Conservation (phyloP, 2,113 vertebrate species). For the Elephantulus edwardii region DNA sequence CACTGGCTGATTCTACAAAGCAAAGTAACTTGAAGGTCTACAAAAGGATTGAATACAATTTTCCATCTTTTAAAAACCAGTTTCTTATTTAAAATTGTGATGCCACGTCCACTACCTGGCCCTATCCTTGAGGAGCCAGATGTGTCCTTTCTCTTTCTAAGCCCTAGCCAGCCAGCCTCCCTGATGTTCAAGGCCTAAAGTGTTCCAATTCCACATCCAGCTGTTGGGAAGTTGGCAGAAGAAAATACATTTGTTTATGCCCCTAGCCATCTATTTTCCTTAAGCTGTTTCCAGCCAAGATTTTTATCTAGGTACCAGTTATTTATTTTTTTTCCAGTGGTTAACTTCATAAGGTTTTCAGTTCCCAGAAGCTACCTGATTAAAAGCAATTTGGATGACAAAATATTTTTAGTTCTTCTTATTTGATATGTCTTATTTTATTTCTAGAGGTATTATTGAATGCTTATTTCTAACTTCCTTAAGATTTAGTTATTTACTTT, state of each 20-base stretch:
- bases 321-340: slow-evolving; percentile 42
- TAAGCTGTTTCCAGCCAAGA: slow-evolving; percentile 61
- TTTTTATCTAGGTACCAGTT: slow-evolving; percentile 54
- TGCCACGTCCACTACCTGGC: neutral
- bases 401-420: slow-evolving; percentile 15
- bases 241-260: slow-evolving; percentile 69
- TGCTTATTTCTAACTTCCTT: neutral
- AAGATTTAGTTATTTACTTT: neutral
- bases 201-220: slow-evolving; percentile 18
- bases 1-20: slow-evolving; percentile 57
- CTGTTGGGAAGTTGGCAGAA: slow-evolving; percentile 53
- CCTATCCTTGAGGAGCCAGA: slow-evolving; percentile 43
- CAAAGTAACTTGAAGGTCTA: slow-evolving; percentile 40
- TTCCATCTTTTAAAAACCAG: slow-evolving; percentile 31
- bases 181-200: neutral
- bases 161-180: neutral
- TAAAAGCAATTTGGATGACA: slow-evolving; percentile 50
- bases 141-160: slow-evolving; percentile 32
- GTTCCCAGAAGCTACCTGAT: slow-evolving; percentile 42
- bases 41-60: slow-evolving; percentile 57
- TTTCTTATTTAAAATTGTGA: slow-evolving; percentile 50
- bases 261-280: slow-evolving; percentile 65
- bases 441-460: neutral
- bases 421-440: slow-evolving; percentile 13
- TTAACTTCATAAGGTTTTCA: slow-evolving; percentile 55